Percentiles rank a stretch among this genome's conserved stretches.
Conservation (phyloP, 2,888 invertebrate species). For the Plusia festucae region DNA sequence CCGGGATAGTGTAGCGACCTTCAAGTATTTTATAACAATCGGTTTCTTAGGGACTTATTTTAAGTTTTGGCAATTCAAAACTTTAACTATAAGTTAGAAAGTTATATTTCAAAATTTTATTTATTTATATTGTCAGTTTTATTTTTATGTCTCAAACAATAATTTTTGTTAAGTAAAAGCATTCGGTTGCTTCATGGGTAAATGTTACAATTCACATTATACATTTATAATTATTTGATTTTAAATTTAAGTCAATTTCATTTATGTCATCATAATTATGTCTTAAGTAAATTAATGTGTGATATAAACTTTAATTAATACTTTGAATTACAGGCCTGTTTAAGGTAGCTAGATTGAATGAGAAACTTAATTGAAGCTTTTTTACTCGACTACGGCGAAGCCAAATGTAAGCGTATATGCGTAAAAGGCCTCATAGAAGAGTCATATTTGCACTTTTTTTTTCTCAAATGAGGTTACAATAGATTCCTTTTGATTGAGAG, state of each 20-base stretch:
- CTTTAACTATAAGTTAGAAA: slow-evolving; percentile 89
- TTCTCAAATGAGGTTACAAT: slow-evolving; percentile 16
- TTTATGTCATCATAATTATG: slow-evolving; percentile 61
- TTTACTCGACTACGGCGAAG: slow-evolving; percentile 45
- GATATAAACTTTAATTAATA: slow-evolving; percentile 79
- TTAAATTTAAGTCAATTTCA: slow-evolving; percentile 57
- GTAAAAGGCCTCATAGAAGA: slow-evolving; percentile 19
- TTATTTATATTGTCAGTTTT: slow-evolving; percentile 81
- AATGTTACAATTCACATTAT: slow-evolving; percentile 72
- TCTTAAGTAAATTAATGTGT: slow-evolving; percentile 84
- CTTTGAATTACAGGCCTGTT: slow-evolving; percentile 78
- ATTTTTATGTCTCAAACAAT: slow-evolving; percentile 79
- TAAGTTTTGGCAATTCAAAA: slow-evolving; percentile 88
- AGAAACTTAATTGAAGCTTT: slow-evolving; percentile 54
- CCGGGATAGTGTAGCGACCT: slow-evolving; percentile 57
- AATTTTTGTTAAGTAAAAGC: slow-evolving; percentile 65
- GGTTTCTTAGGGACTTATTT: slow-evolving; percentile 86
- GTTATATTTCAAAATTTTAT: slow-evolving; percentile 82
- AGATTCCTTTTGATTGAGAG: slow-evolving; percentile 25
- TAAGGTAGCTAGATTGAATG: slow-evolving; percentile 84
- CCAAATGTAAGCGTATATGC: slow-evolving; percentile 48
- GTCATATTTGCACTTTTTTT: slow-evolving; percentile 18
- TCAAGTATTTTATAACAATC: slow-evolving; percentile 70
- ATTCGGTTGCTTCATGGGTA: slow-evolving; percentile 74
- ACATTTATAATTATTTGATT: slow-evolving; percentile 63